These are phyloP conservation scores for Anas platyrhynchos DNA, from an alignment of 2,113 vertebrate genomes.

Conservation along the genomic window DNA sequence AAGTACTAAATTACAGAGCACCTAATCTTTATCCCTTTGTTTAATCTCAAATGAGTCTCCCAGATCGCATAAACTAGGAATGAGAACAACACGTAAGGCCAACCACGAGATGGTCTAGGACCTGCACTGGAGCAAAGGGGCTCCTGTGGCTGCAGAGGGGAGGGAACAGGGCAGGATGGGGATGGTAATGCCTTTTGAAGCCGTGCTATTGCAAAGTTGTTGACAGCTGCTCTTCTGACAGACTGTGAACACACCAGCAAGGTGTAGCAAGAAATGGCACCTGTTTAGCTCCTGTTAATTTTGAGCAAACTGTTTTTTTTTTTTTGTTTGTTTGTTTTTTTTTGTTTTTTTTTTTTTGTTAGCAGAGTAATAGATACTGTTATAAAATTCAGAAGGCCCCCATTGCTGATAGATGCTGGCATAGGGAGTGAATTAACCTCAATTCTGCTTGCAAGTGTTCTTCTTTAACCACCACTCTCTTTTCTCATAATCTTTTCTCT, in stretches of 20 bases:
- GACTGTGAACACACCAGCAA: not conserved
- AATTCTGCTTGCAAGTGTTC: not conserved
- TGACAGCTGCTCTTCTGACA: not conserved
- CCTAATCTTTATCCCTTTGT: slow-evolving; percentile 61
- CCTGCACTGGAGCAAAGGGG: not conserved
- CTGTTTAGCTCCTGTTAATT: not conserved
- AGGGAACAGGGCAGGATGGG: not conserved
- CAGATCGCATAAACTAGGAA: slow-evolving; percentile 29
- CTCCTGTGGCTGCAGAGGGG: not conserved
- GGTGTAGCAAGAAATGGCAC: not conserved
- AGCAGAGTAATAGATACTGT: not conserved
- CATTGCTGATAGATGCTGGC: not conserved
- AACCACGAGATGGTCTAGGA: not conserved
- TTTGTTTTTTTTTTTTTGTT: not conserved
- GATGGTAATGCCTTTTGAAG: not conserved
- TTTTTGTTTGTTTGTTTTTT: too few relatives aligned
- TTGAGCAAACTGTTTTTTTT: not conserved
- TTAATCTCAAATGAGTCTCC: slow-evolving; percentile 55
- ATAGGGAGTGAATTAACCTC: not conserved
- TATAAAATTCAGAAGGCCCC: not conserved
- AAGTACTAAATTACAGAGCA: slow-evolving; percentile 68
- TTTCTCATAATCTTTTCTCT: not conserved
- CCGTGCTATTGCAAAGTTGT: not conserved
- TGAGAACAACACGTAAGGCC: not conserved
- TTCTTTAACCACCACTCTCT: not conserved